phyloP scores from a whole-genome alignment of 2,888 invertebrate genomes.

The Acrobasis consociella region DNA sequence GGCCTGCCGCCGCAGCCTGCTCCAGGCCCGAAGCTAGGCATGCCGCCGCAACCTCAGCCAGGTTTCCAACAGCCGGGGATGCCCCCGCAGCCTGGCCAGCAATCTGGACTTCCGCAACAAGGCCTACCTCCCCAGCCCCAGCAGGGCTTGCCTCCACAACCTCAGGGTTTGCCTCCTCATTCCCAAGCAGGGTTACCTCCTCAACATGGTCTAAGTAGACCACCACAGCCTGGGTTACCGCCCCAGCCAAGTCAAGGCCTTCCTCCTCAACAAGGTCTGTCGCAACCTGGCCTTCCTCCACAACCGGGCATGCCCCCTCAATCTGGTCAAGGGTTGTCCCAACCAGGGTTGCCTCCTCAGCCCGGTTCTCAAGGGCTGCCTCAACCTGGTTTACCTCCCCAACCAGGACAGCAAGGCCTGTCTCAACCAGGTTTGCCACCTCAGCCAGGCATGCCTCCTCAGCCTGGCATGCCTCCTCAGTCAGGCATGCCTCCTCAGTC shows the following conservation, averaged over 20 bases:
- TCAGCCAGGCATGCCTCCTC: conserved; percentile 42
- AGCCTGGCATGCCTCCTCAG: conserved; percentile 40
- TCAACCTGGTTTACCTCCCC: conserved; percentile 33
- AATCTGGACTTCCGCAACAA: conserved; percentile 34
- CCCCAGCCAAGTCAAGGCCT: conserved; percentile 36
- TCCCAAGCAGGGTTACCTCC: conserved; percentile 22
- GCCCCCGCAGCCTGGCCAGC: conserved; percentile 29
- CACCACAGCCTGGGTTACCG: conserved; percentile 39
- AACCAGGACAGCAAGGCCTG: conserved; percentile 20
- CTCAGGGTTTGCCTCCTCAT: conserved; percentile 32
- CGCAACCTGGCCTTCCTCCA: conserved; percentile 35
- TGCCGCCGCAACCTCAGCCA: conserved; percentile 29
- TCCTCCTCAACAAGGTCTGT: conserved; percentile 34
- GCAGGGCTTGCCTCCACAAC: conserved; percentile 33
- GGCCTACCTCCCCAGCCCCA: conserved; percentile 33
- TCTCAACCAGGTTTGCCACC: conserved; percentile 40
- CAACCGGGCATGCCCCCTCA: conserved; percentile 42
- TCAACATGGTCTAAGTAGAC: conserved; percentile 40
- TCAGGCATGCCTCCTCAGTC: conserved; percentile 42
- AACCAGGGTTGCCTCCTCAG: conserved; percentile 35
- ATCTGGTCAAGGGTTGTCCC: conserved; percentile 33
- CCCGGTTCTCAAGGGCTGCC: conserved; percentile 29
- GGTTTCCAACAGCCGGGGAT: conserved; percentile 35
- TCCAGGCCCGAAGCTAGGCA: conserved; percentile 26
- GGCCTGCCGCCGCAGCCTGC: conserved; percentile 28